Base-by-base conservation (phyloP, 2,113 vertebrate species). In the Sander vitreus region DNA sequence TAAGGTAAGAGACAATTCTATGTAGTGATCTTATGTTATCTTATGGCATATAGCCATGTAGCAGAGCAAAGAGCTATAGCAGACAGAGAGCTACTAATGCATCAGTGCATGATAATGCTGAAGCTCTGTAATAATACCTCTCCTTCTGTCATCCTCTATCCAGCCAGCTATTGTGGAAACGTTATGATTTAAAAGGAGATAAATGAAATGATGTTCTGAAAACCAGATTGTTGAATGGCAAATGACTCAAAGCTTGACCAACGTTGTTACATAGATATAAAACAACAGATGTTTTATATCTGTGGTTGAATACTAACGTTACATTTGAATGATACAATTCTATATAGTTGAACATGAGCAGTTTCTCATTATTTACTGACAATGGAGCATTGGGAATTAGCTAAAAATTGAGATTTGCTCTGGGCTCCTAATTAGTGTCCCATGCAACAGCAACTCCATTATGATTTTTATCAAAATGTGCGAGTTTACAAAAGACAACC, bases 101-200 rank as follows among this genome's bases (percentile, higher is more conserved):
- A 86, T 59, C 66, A 84, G 70, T 83, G 66, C 77, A 78, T 70
- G n/a, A 83, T 77, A 64, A 13, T 33, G 62, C 39, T 59, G 43
- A 55, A 76, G 67, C 60, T 86, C 76, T 71, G 73, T 43, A 62
- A 60, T 70, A 89, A 93, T 98, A 99, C 98, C 98, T 98, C 96
- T 96, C 96, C 90, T 97, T 96, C 97, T 97, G 97, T 99, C 97
- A 94, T 96, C 94, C 95, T 98, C 97, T 97, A 96, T 97, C 98
- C 98, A 99, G 96, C 95, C 97, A 95, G 97, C 95, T 97, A 97
- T 85, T 95, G 85, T 84, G 94, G 94, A 96, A 95, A 91, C 78
- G 83, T 89, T 48, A 64, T 78, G 16, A 77, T 76, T 80, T 75
- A 80, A 90, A 86, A 83, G 57, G 11, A 91, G 57, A 85, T 67